A percentile compares a stretch with the other conserved stretches of the same genome.
Conservation (phyloP, 2,888 invertebrate species). For the Xestobium rufovillosum region DNA sequence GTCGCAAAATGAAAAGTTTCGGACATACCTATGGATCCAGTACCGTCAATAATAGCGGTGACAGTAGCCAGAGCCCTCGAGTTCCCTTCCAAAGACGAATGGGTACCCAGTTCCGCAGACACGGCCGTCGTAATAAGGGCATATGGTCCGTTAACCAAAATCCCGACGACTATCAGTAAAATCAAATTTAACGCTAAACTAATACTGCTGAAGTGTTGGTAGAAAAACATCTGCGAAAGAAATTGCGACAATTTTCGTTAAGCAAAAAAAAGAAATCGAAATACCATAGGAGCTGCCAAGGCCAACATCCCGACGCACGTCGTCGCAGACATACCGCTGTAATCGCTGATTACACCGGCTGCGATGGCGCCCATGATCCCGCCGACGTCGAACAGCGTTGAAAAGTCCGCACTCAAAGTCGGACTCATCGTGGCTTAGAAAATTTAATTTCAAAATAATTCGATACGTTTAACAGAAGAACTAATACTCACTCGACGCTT, state of each 20-base stretch:
- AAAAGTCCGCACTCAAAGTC: conserved; percentile 64
- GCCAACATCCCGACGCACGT: conserved; percentile 78
- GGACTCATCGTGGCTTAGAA: conserved; percentile 59
- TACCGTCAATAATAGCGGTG: conserved; percentile 96
- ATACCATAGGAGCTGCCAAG: conserved; percentile 76
- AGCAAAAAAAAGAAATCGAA: conserved; percentile 8
- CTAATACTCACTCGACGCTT: conserved; percentile 67
- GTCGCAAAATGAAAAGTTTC: too few relatives aligned
- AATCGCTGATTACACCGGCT: conserved; percentile 82
- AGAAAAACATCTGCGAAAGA: conserved; percentile 64
- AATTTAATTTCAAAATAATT: conserved; percentile 10
- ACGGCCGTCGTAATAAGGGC: conserved; percentile 95
- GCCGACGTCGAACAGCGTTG: conserved; percentile 80
- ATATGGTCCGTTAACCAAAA: conserved; percentile 92
- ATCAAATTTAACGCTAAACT: conserved; percentile 55
- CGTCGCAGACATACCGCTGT: conserved; percentile 74
- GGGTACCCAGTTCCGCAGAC: conserved; percentile 88
- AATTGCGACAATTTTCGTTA: too few relatives aligned
- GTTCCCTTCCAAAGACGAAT: conserved; percentile 75
- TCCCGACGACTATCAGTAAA: conserved; percentile 66
- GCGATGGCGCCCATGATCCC: conserved; percentile 84
- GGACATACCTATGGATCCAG: conserved; percentile 71
- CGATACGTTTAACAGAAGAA: conserved; percentile 4
- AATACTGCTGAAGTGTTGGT: conserved; percentile 60
- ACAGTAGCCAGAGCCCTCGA: conserved; percentile 90